Evolutionary conservation across 2,888 invertebrate genomes (phyloP).

Genomic region (Muscina levida): DNA sequence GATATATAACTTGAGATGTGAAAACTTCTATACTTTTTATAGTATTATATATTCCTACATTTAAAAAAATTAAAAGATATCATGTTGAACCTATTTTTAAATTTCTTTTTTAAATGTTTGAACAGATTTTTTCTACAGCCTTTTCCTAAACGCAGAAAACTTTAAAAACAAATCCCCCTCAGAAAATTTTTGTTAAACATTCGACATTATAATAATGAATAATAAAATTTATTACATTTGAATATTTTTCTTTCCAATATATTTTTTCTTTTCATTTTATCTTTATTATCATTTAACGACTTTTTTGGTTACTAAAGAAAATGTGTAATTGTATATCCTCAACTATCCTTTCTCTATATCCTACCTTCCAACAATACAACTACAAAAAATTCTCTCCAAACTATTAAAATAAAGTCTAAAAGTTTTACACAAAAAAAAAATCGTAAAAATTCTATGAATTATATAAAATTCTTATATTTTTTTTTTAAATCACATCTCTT

Average conservation of each 20-base stretch:
- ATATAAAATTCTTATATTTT: neutral
- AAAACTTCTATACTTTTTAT: too few species aligned
- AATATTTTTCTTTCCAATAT: neutral
- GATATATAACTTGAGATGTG: too few species aligned
- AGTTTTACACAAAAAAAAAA: slow-evolving; percentile 12
- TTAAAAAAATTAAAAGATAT: too few species aligned
- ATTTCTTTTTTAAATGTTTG: too few species aligned
- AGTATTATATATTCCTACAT: too few species aligned
- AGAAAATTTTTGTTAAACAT: neutral
- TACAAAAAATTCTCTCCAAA: slow-evolving; percentile 2
- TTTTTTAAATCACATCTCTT: too few species aligned
- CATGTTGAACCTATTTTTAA: too few species aligned
- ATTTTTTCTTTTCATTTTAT: neutral
- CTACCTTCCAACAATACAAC: slow-evolving; percentile 24
- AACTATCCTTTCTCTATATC: slow-evolving; percentile 62
- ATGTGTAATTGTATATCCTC: slow-evolving; percentile 36
- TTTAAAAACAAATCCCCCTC: neutral
- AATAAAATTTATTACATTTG: neutral
- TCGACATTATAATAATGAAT: neutral
- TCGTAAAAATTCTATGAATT: slow-evolving; percentile 24
- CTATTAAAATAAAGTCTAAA: neutral
- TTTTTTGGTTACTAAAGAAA: neutral
- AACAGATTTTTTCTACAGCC: too few species aligned
- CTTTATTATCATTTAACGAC: slow-evolving; percentile 3
- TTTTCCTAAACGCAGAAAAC: neutral